A percentile compares a stretch with the other conserved stretches of the same genome.
phyloP scores from a whole-genome alignment of 1,140 invertebrate species.

The Medauroidea extradentata region DNA sequence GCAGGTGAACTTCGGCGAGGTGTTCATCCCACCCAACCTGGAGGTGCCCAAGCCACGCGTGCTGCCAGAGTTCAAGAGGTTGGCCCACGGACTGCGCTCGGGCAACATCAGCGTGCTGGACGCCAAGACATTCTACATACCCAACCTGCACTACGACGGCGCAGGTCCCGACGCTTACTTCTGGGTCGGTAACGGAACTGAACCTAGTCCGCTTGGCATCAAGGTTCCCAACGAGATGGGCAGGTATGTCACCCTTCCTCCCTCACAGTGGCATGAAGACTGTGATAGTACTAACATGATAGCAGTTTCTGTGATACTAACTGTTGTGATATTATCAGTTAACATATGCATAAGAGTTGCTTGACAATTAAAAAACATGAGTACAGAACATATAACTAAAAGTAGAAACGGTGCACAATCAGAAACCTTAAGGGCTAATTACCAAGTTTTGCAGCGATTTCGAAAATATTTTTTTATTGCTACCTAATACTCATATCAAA shows the following conservation, averaged over 20 bases:
- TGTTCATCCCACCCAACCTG: constrained; percentile 68
- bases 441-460: no score
- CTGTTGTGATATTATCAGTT: no score
- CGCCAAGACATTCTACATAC: constrained; percentile 88
- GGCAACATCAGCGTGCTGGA: constrained; percentile 88
- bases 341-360: no score
- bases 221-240: constrained; percentile 88
- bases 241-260: constrained; percentile 39
- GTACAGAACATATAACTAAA: no score
- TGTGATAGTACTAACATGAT: no score
- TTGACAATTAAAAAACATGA: no score
- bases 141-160: constrained; percentile 88
- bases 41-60: constrained; percentile 70
- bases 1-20: constrained; percentile 82
- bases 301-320: no score
- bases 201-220: constrained; percentile 74
- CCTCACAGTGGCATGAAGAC: no score
- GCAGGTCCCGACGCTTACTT: constrained; percentile 87
- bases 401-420: no score
- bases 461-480: no score
- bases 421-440: no score
- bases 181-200: constrained; percentile 82
- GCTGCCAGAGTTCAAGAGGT: constrained; percentile 76
- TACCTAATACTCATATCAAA: no score
- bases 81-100: constrained; percentile 81